Base-by-base conservation (phyloP, 2,888 invertebrate genomes). In the Lobophora halterata region DNA sequence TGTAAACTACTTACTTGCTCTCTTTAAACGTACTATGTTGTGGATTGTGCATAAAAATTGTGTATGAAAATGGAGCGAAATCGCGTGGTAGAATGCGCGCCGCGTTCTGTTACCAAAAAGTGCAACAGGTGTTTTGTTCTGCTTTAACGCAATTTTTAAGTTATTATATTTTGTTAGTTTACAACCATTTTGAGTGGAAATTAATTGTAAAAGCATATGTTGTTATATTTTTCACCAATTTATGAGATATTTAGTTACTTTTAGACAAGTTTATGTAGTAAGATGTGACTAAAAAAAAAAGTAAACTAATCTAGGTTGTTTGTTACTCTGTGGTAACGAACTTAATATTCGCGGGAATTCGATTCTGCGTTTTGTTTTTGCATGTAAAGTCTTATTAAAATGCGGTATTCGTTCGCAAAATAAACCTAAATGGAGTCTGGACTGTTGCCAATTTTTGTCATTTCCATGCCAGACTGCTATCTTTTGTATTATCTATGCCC, bases 391-490 rank as follows among this genome's bases (percentile, higher is more conserved):
- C 65, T 71, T 71, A 79, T 82, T 79, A 78, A 75, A 77, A 81
- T 78, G 67, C 80, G 67, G 72, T 73, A 66, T 70, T 59, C 71
- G 75, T 72, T 65, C 65, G 57, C 57, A 69, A 72, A 75, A 79
- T 78, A 79, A 73, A 71, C 60, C 61, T 61, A 57, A 65, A 60
- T 64, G 69, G 70, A 71, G 52, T 61, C 52, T 65, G 82, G 82
- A 81, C 59, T 49, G 49, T 49, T 71, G 83, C 82, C 82, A 83
- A 72, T 71, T 72, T 69, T 66, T 68, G 66, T 55, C 62, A 77
- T 70, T 68, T 67, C 66, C 68, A 73, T 70, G 58, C 52, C 47
- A 58, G 49, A 47, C 27, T 51, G 36, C 35, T 45, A 34, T 47
- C 48, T 34, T 30, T 11, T 18, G 25, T 40, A 35, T 47, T 55